phyloP scores from a whole-genome alignment of 2,797 vertebrate genomes.

The Channa striata region DNA sequence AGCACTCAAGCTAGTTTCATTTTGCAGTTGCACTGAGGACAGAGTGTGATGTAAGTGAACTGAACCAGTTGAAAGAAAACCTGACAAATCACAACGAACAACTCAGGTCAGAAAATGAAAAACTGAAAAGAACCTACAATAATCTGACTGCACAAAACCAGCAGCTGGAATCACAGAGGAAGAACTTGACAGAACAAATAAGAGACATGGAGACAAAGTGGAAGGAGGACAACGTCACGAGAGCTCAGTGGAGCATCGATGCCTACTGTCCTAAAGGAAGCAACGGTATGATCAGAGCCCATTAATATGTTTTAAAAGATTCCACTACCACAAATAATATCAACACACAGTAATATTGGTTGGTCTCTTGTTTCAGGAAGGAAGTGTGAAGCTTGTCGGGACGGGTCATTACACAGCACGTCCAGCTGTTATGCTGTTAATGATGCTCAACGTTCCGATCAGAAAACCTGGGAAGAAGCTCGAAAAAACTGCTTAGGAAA shows the following conservation, averaged over 20 bases:
- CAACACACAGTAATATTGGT: neutral
- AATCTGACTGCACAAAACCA: too few species aligned
- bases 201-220: neutral
- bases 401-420: rapidly evolving
- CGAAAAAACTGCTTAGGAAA: conserved; percentile 16
- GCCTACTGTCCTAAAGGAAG: conserved; percentile 52
- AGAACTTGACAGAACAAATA: conserved; percentile 24
- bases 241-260: conserved; percentile 42
- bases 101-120: neutral
- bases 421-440: conserved; percentile 54
- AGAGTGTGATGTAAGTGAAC: neutral
- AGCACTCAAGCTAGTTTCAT: neutral
- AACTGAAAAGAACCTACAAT: neutral
- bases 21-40: conserved; percentile 20
- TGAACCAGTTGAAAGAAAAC: neutral
- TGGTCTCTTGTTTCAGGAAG: conserved; percentile 34
- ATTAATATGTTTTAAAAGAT: too few species aligned
- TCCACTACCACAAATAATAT: neutral
- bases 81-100: too few species aligned
- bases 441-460: rapidly evolving
- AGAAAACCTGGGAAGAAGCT: conserved; percentile 57
- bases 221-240: conserved; percentile 18
- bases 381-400: conserved; percentile 44
- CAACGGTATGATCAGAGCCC: neutral
- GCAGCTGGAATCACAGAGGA: too few species aligned